These are phyloP conservation scores for Formica aserva DNA, from an alignment of 2,888 invertebrate species.

Conservation along the genomic window DNA sequence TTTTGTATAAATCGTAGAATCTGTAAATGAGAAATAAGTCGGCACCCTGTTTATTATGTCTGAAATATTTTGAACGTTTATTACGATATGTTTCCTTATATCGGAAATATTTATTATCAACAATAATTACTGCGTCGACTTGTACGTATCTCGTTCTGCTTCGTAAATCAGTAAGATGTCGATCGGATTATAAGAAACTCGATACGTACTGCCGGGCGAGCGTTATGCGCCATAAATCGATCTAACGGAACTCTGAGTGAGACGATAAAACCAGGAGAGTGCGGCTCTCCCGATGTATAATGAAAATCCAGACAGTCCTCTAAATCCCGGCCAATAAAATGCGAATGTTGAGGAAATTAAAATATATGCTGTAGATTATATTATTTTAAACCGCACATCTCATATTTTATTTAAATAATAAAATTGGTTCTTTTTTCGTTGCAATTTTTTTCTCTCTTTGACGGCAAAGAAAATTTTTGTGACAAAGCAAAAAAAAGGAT, in stretches of 20 bases:
- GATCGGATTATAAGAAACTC: conserved; percentile 51
- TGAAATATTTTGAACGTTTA: conserved; percentile 4
- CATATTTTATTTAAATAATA: conserved; percentile 18
- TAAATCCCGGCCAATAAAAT: conserved; percentile 16
- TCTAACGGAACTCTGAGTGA: conserved; percentile 44
- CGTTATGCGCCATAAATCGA: conserved; percentile 46
- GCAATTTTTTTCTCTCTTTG: conserved; percentile 3
- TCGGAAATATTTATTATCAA: conserved; percentile 37
- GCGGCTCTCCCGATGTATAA: conserved; percentile 29
- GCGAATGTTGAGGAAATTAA: conserved; percentile 9
- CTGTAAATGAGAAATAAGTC: background rate
- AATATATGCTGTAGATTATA: conserved; percentile 1
- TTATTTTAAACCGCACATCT: conserved; percentile 4
- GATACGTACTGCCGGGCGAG: conserved; percentile 23
- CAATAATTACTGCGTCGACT: conserved; percentile 42
- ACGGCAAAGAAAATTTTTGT: background rate
- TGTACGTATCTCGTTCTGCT: conserved; percentile 37
- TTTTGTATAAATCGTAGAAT: background rate
- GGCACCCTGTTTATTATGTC: background rate
- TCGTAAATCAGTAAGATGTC: conserved; percentile 48
- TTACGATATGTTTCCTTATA: background rate
- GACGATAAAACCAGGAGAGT: conserved; percentile 36
- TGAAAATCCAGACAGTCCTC: conserved; percentile 31
- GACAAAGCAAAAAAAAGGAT: background rate
- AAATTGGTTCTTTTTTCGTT: background rate